Conservation (phyloP, 64 coral and sea anemone genomes). For the Porites australiensis region DNA sequence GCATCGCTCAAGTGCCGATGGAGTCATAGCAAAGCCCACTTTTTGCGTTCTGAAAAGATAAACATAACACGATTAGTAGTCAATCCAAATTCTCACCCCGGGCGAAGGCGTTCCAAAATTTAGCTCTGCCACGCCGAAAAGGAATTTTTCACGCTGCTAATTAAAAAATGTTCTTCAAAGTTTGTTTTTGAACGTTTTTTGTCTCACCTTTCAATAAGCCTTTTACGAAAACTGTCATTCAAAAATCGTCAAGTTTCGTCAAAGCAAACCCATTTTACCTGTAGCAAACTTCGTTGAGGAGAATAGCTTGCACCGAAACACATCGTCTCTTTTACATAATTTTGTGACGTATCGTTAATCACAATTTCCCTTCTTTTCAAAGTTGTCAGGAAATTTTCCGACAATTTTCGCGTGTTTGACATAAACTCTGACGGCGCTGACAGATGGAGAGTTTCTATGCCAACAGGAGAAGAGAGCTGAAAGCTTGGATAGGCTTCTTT, state of each 20-base stretch:
- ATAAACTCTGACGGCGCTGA: constrained; percentile 10
- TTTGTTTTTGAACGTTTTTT: constrained; percentile 24
- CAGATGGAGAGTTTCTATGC: not conserved
- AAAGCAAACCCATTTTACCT: constrained; percentile 14
- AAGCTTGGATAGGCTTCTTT: no score
- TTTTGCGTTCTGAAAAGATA: constrained; percentile 8
- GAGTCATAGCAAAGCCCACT: constrained; percentile 33
- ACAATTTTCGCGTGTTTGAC: constrained; percentile 22
- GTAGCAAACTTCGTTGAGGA: not conserved
- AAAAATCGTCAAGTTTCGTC: not conserved
- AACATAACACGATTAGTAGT: constrained; percentile 22
- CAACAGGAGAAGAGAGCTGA: not conserved
- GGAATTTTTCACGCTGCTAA: constrained; percentile 48
- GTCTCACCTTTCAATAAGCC: constrained; percentile 34
- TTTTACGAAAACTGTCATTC: constrained; percentile 11
- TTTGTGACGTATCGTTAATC: not conserved
- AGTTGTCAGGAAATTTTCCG: constrained; percentile 22
- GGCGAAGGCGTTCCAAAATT: not conserved
- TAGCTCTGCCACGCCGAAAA: constrained; percentile 26
- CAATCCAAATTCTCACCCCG: not conserved
- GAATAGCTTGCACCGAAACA: not conserved
- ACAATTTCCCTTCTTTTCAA: not conserved
- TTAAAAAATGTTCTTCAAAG: constrained; percentile 41
- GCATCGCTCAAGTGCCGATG: constrained; percentile 1
- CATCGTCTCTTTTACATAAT: not conserved